Percentiles rank a stretch among this genome's conserved stretches.
Conservation (phyloP, 2,113 vertebrate genomes). For the Heptranchias perlo region DNA sequence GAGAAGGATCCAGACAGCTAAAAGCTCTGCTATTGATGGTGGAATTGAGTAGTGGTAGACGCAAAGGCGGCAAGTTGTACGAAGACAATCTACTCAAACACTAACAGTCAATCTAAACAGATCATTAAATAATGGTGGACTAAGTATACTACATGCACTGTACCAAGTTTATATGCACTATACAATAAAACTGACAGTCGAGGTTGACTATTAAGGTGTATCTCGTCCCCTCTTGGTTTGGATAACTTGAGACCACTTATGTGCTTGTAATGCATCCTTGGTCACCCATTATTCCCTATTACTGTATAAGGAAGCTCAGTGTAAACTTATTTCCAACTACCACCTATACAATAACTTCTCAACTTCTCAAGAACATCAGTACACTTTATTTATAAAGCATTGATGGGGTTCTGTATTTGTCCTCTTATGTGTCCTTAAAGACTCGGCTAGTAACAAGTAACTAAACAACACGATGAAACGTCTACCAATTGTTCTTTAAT, state of each 20-base stretch:
- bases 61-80: background rate
- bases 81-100: background rate
- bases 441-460: background rate
- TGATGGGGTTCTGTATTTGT: background rate
- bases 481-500: background rate
- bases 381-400: background rate
- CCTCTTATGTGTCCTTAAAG: background rate
- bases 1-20: background rate
- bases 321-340: too few species aligned
- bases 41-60: background rate
- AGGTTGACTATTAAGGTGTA: background rate
- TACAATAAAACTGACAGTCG: background rate
- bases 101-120: background rate
- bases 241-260: background rate
- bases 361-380: background rate
- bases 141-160: background rate
- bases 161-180: background rate
- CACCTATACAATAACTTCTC: background rate
- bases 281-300: background rate
- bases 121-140: background rate
- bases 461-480: background rate
- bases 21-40: too few species aligned
- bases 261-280: background rate
- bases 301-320: background rate
- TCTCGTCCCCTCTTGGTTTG: background rate